These are phyloP conservation scores for Eugnorisma glareosa DNA, from an alignment of 2,888 invertebrate genomes.

Conservation along the genomic window DNA sequence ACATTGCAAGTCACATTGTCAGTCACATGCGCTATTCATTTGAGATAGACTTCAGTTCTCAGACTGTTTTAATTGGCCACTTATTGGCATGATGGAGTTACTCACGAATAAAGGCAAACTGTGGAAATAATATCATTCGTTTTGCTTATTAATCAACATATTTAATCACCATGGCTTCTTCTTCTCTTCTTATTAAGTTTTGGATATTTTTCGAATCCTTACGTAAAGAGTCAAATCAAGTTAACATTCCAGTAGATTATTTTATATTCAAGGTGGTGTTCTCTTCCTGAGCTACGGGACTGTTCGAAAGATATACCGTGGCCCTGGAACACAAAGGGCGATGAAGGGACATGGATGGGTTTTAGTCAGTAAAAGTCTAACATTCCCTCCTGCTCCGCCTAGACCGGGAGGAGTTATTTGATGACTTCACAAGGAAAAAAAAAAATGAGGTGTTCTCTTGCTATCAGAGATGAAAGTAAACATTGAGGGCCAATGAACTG, in stretches of 20 bases:
- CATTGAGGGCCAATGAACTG: conserved; percentile 23
- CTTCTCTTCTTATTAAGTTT: not conserved
- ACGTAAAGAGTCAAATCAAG: not conserved
- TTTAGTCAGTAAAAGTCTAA: no score
- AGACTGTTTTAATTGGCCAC: conserved; percentile 69
- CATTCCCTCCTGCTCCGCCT: no score
- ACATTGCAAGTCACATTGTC: conserved; percentile 77
- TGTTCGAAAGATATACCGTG: no score
- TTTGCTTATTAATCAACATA: conserved; percentile 18
- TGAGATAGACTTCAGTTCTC: conserved; percentile 63
- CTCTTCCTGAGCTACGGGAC: no score
- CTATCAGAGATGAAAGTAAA: not conserved
- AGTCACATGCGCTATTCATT: conserved; percentile 69
- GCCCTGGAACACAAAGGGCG: no score
- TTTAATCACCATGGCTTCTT: conserved; percentile 7
- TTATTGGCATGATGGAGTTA: conserved; percentile 58
- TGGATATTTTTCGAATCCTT: not conserved
- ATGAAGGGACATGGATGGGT: no score
- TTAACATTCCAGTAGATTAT: not conserved
- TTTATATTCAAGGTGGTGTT: not conserved
- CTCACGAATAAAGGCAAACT: conserved; percentile 60
- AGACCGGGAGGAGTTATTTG: no score
- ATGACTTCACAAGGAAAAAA: no score
- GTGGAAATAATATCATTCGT: conserved; percentile 19
- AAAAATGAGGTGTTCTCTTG: not conserved